A percentile compares a stretch with the other conserved stretches of the same genome.
Conservation (phyloP, 2,113 vertebrate species). For the Panurus biarmicus region DNA sequence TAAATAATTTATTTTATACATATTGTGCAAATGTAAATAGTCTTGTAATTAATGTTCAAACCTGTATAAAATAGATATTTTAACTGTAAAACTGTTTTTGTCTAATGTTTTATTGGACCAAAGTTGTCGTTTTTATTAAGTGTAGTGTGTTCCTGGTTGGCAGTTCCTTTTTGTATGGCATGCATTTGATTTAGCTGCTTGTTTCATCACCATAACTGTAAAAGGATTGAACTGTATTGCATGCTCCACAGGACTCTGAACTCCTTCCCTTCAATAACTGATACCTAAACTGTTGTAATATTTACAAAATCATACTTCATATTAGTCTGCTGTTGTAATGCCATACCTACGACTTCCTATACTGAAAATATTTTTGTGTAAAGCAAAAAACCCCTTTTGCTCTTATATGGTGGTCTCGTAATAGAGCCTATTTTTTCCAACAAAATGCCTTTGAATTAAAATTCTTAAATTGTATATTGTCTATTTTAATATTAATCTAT, state of each 20-base stretch:
- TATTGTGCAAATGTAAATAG: constrained; percentile 99
- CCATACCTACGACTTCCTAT: constrained; percentile 63
- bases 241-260: constrained; percentile 78
- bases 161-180: constrained; percentile 76
- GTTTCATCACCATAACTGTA: constrained; percentile 79
- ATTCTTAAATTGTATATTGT: constrained; percentile 96
- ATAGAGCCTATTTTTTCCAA: constrained; percentile 87
- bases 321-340: constrained; percentile 69
- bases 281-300: constrained; percentile 72
- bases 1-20: constrained; percentile 99
- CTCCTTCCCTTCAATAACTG: constrained; percentile 68
- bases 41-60: constrained; percentile 95
- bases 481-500: constrained; percentile 99
- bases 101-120: constrained; percentile 98
- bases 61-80: constrained; percentile 93
- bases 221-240: constrained; percentile 81
- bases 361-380: constrained; percentile 77
- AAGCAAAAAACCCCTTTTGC: constrained; percentile 73
- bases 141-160: constrained; percentile 77
- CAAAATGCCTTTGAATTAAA: constrained; percentile 96
- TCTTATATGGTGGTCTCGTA: constrained; percentile 82
- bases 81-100: constrained; percentile 91
- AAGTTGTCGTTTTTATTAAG: constrained; percentile 83
- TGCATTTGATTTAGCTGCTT: constrained; percentile 79
- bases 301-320: constrained; percentile 72